A percentile compares a stretch with the other conserved stretches of the same genome.
These are phyloP conservation scores for Phoxinus dragarum DNA, from an alignment of 2,797 vertebrate species.

Conservation along the genomic window DNA sequence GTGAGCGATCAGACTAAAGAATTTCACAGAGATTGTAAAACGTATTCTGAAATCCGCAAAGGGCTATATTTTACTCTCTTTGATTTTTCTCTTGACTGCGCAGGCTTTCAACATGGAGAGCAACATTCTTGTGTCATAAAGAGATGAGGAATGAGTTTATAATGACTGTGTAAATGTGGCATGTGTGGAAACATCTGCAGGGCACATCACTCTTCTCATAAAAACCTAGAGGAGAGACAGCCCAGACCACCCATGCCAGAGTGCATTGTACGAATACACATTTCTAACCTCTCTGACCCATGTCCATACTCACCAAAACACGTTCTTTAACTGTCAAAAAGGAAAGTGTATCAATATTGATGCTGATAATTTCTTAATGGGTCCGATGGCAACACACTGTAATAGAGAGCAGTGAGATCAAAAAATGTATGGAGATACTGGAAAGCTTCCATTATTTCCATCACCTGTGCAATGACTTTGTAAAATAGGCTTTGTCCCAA, in stretches of 20 bases:
- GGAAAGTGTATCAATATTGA: neutral
- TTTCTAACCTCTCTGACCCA: constrained; percentile 32
- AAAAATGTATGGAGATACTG: neutral
- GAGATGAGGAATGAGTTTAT: constrained; percentile 77
- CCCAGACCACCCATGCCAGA: constrained; percentile 59
- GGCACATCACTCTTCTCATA: constrained; percentile 69
- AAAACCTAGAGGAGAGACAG: constrained; percentile 52
- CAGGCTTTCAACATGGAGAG: constrained; percentile 64
- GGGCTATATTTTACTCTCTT: constrained; percentile 44
- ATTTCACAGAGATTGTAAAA: constrained; percentile 46
- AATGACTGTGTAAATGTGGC: constrained; percentile 73
- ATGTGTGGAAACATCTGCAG: constrained; percentile 73
- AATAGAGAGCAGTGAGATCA: neutral
- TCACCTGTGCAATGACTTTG: neutral
- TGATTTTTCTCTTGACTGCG: constrained; percentile 60
- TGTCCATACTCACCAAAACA: constrained; percentile 1
- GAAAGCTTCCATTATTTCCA: neutral
- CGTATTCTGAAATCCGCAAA: constrained; percentile 50
- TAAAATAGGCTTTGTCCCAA: neutral
- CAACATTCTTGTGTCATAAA: constrained; percentile 72
- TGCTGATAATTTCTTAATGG: neutral
- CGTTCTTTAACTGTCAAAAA: neutral
- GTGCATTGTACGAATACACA: neutral
- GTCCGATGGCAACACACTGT: neutral
- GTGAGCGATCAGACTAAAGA: constrained; percentile 36